These are phyloP conservation scores for Parambassis ranga DNA, from an alignment of 2,797 vertebrate genomes.

Conservation along the genomic window DNA sequence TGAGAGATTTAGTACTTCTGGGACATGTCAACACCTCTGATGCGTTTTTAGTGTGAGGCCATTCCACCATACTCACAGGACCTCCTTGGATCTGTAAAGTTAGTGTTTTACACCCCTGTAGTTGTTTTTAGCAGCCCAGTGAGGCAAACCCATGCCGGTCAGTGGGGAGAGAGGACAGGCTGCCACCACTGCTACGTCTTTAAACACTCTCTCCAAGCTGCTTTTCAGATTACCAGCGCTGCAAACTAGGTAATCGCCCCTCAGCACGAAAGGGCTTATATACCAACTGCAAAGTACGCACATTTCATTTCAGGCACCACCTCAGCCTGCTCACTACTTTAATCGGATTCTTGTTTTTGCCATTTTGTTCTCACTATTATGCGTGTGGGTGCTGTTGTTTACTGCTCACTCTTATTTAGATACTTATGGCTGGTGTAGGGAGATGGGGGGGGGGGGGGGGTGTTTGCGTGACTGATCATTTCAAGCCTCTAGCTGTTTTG, in stretches of 20 bases:
- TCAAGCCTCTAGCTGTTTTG: conserved; percentile 38
- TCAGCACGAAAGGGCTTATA: conserved; percentile 77
- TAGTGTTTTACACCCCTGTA: conserved; percentile 15
- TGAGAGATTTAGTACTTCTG: neutral
- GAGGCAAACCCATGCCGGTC: conserved; percentile 11
- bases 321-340: conserved; percentile 36
- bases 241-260: conserved; percentile 80
- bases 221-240: conserved; percentile 80
- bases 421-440: conserved; percentile 18
- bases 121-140: conserved; percentile 6
- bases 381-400: conserved; percentile 46
- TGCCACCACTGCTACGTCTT: conserved; percentile 71
- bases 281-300: conserved; percentile 59
- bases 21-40: neutral
- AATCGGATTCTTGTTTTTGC: conserved; percentile 53
- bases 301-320: conserved; percentile 58
- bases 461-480: conserved; percentile 43
- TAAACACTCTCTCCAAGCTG: conserved; percentile 76
- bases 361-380: conserved; percentile 35
- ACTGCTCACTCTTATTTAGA: conserved; percentile 18
- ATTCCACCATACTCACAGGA: no score
- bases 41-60: neutral
- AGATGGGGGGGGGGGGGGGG: conserved; percentile 15
- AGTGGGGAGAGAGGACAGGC: conserved; percentile 57
- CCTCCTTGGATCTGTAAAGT: neutral